phyloP scores from a whole-genome alignment of 2,113 vertebrate genomes.

The Tonatia bakeri region DNA sequence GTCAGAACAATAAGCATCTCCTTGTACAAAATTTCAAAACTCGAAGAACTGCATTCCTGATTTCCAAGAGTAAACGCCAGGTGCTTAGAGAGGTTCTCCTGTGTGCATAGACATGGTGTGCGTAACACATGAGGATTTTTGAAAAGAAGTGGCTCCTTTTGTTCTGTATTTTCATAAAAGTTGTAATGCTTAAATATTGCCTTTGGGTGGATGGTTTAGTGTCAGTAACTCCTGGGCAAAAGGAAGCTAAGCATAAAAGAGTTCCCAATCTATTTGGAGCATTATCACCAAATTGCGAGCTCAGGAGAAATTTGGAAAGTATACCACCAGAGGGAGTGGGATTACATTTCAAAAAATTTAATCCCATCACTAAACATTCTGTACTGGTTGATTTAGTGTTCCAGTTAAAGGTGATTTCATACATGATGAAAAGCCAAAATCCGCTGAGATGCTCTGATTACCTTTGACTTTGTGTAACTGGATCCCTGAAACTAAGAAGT shows the following conservation, averaged over 20 bases:
- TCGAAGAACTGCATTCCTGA: neutral
- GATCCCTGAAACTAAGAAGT: conserved; percentile 26
- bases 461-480: neutral
- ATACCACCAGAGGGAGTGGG: neutral
- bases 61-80: neutral
- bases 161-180: neutral
- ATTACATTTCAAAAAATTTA: neutral
- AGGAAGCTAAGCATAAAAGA: neutral
- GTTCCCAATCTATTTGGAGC: neutral
- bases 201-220: neutral
- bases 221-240: neutral
- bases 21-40: neutral
- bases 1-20: neutral
- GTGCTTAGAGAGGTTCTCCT: neutral
- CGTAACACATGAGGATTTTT: neutral
- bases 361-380: neutral
- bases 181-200: neutral
- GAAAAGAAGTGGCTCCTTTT: neutral
- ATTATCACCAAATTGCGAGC: neutral
- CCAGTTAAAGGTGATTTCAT: neutral
- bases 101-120: neutral
- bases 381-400: neutral
- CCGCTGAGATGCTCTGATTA: neutral
- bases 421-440: neutral
- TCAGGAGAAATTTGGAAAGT: neutral